A percentile compares a stretch with the other conserved stretches of the same genome.
phyloP scores from a whole-genome alignment of 2,888 invertebrate genomes.

The Meiosimyza platycephala region DNA sequence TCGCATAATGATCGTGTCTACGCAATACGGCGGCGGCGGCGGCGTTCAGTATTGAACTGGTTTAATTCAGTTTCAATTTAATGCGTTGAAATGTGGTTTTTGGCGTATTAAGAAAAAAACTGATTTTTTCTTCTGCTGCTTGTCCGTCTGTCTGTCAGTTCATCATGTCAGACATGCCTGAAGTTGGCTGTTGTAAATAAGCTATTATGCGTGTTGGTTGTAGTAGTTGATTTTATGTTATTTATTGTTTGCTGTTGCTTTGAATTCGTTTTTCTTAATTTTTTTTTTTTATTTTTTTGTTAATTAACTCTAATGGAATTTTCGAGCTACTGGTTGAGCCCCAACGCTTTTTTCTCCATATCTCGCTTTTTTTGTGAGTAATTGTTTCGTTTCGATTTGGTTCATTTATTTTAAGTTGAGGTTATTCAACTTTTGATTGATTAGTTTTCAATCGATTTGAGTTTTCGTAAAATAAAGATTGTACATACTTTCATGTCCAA shows the following conservation, averaged over 20 bases:
- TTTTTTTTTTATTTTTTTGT: conserved; percentile 47
- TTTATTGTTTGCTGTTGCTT: conserved; percentile 27
- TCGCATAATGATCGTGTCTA: conserved; percentile 61
- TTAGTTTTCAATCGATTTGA: not conserved
- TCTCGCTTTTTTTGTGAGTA: not conserved
- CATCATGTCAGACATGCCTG: conserved; percentile 26
- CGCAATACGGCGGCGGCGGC: not conserved
- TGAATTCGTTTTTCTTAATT: conserved; percentile 29
- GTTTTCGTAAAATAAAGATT: not conserved
- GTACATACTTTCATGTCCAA: not conserved
- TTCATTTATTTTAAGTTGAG: conserved; percentile 11
- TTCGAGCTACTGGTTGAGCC: conserved; percentile 57
- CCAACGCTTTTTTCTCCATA: conserved; percentile 13
- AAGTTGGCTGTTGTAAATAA: conserved; percentile 53
- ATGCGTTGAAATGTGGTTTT: conserved; percentile 30
- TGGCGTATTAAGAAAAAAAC: not conserved
- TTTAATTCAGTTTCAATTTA: conserved; percentile 40
- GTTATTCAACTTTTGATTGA: conserved; percentile 36
- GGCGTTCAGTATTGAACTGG: conserved; percentile 37
- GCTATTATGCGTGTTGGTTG: conserved; percentile 55
- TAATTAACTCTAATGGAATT: conserved; percentile 61
- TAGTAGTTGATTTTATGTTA: not conserved
- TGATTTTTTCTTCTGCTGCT: not conserved
- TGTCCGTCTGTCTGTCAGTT: conserved; percentile 10
- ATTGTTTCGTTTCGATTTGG: conserved; percentile 19